Conservation (phyloP, 2,888 invertebrate species). For the Pyralis farinalis region DNA sequence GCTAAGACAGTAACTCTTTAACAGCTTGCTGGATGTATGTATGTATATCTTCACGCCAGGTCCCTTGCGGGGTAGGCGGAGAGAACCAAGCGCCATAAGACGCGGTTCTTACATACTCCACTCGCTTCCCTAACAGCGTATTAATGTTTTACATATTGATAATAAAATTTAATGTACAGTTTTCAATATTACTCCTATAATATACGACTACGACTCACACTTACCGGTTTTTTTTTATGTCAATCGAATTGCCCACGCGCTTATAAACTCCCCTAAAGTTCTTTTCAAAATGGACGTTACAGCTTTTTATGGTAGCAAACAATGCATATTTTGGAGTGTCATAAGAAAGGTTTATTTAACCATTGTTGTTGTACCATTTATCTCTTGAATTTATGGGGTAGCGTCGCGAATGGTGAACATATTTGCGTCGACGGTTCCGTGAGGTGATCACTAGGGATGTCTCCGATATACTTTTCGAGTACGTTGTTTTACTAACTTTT, state of each 20-base stretch:
- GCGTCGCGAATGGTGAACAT: slow-evolving; percentile 67
- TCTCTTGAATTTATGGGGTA: slow-evolving; percentile 75
- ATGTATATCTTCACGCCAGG: too few relatives aligned
- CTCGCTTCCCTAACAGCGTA: too few relatives aligned
- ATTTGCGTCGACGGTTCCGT: slow-evolving; percentile 48
- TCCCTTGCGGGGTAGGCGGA: too few relatives aligned
- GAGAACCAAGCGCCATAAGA: too few relatives aligned
- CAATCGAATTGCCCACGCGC: slow-evolving; percentile 39
- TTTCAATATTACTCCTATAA: too few relatives aligned
- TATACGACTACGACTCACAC: background rate
- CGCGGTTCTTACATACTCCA: too few relatives aligned
- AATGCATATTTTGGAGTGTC: slow-evolving; percentile 68
- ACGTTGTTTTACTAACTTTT: too few relatives aligned
- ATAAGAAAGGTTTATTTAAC: slow-evolving; percentile 74
- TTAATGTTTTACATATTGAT: too few relatives aligned
- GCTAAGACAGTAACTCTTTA: too few relatives aligned
- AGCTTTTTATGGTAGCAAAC: slow-evolving; percentile 66
- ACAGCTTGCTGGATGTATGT: too few relatives aligned
- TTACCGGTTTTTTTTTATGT: slow-evolving; percentile 44
- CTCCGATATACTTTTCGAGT: too few relatives aligned
- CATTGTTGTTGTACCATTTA: slow-evolving; percentile 76
- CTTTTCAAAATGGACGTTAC: slow-evolving; percentile 55
- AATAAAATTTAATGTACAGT: too few relatives aligned
- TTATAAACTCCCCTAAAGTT: slow-evolving; percentile 59
- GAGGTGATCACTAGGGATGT: slow-evolving; percentile 21